Conservation (phyloP, 1,140 invertebrate species). For the Archegozetes longisetosus region DNA sequence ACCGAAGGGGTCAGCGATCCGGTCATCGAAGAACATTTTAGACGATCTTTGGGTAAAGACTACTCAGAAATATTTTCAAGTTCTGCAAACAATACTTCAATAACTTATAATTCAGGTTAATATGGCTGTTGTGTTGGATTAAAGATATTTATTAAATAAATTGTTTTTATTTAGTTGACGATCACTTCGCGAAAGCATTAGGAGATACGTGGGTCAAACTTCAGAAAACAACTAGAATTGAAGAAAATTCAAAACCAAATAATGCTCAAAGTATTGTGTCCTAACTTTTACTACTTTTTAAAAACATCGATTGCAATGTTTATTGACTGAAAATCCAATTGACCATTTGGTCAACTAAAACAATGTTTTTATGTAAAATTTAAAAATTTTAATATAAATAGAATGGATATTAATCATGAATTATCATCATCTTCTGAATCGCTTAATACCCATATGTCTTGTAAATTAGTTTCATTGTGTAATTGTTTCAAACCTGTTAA, state of each 20-base stretch:
- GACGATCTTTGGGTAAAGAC: slow-evolving; percentile 71
- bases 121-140: background rate
- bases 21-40: slow-evolving; percentile 88
- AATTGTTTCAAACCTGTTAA: slow-evolving; percentile 66
- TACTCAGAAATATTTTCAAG: background rate
- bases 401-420: background rate
- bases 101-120: background rate
- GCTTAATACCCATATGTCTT: slow-evolving; percentile 17
- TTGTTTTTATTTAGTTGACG: slow-evolving; percentile 48
- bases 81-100: background rate
- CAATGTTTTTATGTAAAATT: background rate
- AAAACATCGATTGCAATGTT: background rate
- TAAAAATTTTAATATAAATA: background rate
- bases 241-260: background rate
- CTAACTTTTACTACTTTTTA: no score
- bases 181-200: slow-evolving; percentile 88
- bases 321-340: background rate
- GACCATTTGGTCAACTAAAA: background rate
- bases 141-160: background rate
- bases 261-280: background rate
- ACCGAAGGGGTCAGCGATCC: slow-evolving; percentile 43
- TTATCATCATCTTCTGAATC: slow-evolving; percentile 6
- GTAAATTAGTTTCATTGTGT: slow-evolving; percentile 27
- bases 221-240: background rate
- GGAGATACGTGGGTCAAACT: slow-evolving; percentile 58